Percentiles rank a stretch among this genome's conserved stretches.
These are phyloP conservation scores for Willisornis vidua DNA, from an alignment of 2,113 vertebrate species.

Conservation along the genomic window DNA sequence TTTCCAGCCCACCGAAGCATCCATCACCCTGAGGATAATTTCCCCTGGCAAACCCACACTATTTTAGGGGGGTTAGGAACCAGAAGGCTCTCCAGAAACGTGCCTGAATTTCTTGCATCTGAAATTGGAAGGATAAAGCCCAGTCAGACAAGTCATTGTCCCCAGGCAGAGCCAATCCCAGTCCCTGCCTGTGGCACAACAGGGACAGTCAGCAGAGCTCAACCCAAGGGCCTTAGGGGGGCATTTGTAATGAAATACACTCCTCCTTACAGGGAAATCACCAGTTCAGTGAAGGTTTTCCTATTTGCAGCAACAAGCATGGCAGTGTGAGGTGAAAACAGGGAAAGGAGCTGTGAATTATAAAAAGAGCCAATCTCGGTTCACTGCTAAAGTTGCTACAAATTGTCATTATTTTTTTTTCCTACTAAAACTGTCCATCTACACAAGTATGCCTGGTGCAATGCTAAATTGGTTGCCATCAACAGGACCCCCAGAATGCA, in stretches of 20 bases:
- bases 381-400: background rate
- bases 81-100: background rate
- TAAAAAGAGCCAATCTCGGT: background rate
- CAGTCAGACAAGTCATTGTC: background rate
- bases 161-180: background rate
- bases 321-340: background rate
- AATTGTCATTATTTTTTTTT: background rate
- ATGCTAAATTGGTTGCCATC: background rate
- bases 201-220: background rate
- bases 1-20: background rate
- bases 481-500: rapidly evolving
- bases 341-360: background rate
- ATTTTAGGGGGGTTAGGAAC: background rate
- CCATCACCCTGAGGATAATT: background rate
- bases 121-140: background rate
- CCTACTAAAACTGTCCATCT: background rate
- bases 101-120: background rate
- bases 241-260: background rate
- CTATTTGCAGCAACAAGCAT: background rate
- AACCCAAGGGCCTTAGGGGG: background rate
- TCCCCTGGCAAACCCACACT: background rate
- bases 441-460: rapidly evolving
- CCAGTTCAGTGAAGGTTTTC: background rate
- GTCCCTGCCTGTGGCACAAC: background rate
- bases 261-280: background rate